A percentile compares a stretch with the other conserved stretches of the same genome.
Evolutionary conservation across 2,797 vertebrate genomes (phyloP).

Genomic region (Amniataba percoides): DNA sequence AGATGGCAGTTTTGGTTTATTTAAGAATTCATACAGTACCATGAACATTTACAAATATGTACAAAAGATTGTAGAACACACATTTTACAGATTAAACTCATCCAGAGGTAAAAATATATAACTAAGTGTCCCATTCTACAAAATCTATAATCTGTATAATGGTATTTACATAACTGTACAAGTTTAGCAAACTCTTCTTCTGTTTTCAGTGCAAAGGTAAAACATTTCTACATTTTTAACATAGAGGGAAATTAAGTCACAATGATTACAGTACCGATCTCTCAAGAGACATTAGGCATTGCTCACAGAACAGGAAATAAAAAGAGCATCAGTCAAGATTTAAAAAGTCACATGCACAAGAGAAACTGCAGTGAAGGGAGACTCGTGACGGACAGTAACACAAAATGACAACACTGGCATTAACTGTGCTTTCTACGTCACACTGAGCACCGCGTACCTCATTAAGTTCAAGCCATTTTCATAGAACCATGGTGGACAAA

Average conservation of each 20-base stretch:
- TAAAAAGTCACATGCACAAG: slow-evolving; percentile 12
- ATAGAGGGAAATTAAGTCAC: slow-evolving; percentile 55
- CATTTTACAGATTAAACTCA: slow-evolving; percentile 47
- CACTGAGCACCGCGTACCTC: slow-evolving; percentile 4
- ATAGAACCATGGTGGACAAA: not conserved
- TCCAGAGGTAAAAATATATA: slow-evolving; percentile 51
- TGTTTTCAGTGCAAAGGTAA: slow-evolving; percentile 73
- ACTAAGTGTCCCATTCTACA: slow-evolving; percentile 31
- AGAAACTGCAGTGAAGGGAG: slow-evolving; percentile 2
- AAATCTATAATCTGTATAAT: slow-evolving; percentile 38
- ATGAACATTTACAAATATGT: slow-evolving; percentile 77
- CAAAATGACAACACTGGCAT: slow-evolving; percentile 14
- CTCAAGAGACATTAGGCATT: slow-evolving; percentile 41
- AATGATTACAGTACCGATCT: slow-evolving; percentile 74
- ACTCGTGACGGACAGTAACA: not conserved
- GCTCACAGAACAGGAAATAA: slow-evolving; percentile 45
- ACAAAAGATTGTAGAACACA: slow-evolving; percentile 57
- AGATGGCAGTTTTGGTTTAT: slow-evolving; percentile 66
- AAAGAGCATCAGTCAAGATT: slow-evolving; percentile 10
- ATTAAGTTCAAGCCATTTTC: not conserved
- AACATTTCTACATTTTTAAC: slow-evolving; percentile 52
- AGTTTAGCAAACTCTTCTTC: slow-evolving; percentile 49
- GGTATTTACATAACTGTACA: slow-evolving; percentile 74
- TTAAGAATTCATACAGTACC: slow-evolving; percentile 65
- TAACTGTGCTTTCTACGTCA: slow-evolving; percentile 13